phyloP scores from a whole-genome alignment of 2,797 vertebrate species.

The Euthynnus affinis region DNA sequence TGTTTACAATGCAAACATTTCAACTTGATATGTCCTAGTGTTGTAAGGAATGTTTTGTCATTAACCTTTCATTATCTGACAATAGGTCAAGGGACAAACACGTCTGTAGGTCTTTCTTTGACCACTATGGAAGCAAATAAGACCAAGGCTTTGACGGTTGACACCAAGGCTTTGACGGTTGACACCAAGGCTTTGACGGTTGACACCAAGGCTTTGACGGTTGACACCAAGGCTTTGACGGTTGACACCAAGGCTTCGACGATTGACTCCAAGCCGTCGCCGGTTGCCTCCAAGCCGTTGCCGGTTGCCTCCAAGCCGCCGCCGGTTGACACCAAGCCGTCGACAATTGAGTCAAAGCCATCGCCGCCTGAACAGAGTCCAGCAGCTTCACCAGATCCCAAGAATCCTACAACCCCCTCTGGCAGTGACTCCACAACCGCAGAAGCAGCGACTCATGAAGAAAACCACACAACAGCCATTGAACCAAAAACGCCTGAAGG shows the following conservation, averaged over 20 bases:
- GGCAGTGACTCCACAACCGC: fast-evolving
- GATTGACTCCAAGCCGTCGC: too few relatives aligned
- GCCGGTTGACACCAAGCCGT: too few relatives aligned
- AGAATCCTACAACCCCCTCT: fast-evolving
- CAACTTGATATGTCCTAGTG: not conserved
- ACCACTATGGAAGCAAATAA: fast-evolving
- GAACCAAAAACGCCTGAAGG: fast-evolving
- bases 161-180: too few relatives aligned
- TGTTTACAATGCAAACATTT: not conserved
- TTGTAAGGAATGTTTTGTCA: not conserved
- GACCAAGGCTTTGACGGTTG: too few relatives aligned
- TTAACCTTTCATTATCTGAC: not conserved
- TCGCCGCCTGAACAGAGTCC: fast-evolving
- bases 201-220: too few relatives aligned
- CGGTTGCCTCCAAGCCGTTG: too few relatives aligned
- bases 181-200: too few relatives aligned
- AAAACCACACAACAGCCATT: fast-evolving
- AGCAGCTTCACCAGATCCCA: fast-evolving
- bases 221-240: too few relatives aligned
- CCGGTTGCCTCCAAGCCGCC: too few relatives aligned
- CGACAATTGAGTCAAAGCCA: too few relatives aligned
- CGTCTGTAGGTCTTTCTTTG: not conserved
- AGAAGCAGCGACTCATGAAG: not conserved
- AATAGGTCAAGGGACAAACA: fast-evolving
- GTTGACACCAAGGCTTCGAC: too few relatives aligned